Evolutionary conservation across 2,113 vertebrate species (phyloP).

Genomic region (Daubentonia madagascariensis): DNA sequence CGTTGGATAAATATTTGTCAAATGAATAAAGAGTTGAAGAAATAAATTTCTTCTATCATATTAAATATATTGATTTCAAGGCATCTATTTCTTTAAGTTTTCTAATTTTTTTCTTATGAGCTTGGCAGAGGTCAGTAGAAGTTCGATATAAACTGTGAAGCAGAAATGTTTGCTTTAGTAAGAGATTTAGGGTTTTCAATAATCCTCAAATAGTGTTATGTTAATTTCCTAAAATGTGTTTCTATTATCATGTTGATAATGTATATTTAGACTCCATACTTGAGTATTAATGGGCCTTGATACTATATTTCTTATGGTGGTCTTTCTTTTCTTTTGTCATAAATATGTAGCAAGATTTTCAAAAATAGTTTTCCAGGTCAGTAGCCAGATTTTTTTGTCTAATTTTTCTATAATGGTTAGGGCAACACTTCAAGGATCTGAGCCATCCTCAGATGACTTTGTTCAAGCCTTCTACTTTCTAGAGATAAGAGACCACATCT

Average conservation of each 20-base stretch:
- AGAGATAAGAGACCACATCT: not conserved
- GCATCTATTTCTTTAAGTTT: not conserved
- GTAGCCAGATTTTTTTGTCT: not conserved
- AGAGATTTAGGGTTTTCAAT: not conserved
- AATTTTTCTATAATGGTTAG: not conserved
- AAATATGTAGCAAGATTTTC: not conserved
- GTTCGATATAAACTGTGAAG: not conserved
- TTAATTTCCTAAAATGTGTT: not conserved
- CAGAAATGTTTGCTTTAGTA: not conserved
- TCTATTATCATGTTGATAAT: not conserved
- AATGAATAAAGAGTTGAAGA: not conserved
- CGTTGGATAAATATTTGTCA: not conserved
- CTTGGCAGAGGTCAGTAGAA: not conserved
- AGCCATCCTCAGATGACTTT: not conserved
- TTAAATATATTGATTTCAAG: not conserved
- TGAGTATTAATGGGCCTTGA: not conserved
- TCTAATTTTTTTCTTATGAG: not conserved
- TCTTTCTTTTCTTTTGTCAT: not conserved
- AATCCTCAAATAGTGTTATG: not conserved
- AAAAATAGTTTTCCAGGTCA: not conserved
- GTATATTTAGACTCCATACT: not conserved
- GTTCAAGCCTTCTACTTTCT: not conserved
- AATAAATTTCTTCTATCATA: not conserved
- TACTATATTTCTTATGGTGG: not conserved
- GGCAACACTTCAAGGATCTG: not conserved